These are phyloP conservation scores for Sternotherus odoratus DNA, from an alignment of 2,797 vertebrate species.

Conservation along the genomic window DNA sequence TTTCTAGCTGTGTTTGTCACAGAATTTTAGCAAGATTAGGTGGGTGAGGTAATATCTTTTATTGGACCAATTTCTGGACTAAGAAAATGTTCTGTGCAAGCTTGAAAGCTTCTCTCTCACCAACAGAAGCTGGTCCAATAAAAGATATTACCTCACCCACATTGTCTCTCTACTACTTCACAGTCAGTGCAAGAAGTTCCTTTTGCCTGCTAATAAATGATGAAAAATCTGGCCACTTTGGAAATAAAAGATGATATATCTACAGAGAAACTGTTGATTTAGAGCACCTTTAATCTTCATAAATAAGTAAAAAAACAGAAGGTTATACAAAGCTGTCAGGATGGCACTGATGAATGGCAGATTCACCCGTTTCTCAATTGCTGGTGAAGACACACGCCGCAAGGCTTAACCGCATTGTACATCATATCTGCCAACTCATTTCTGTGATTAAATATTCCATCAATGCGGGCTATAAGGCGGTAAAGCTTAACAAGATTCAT, in stretches of 20 bases:
- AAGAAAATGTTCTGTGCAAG: not conserved
- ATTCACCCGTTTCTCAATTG: conserved; percentile 80
- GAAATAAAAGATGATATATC: conserved; percentile 79
- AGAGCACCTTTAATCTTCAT: conserved; percentile 86
- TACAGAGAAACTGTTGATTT: conserved; percentile 81
- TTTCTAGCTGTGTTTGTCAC: not conserved
- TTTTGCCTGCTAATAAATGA: conserved; percentile 67
- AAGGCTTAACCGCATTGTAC: conserved; percentile 79
- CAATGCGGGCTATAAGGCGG: conserved; percentile 79
- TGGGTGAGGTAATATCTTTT: not conserved
- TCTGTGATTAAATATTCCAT: conserved; percentile 91
- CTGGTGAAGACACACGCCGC: conserved; percentile 74
- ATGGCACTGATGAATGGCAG: conserved; percentile 81
- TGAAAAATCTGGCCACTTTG: conserved; percentile 78
- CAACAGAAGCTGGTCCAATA: not conserved
- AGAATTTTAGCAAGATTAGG: not conserved
- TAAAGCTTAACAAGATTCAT: conserved; percentile 88
- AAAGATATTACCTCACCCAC: not conserved
- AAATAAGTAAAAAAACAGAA: conserved; percentile 82
- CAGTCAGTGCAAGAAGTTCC: conserved; percentile 26
- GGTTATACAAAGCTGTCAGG: conserved; percentile 84
- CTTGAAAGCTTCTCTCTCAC: not conserved
- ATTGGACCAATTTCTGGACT: no score
- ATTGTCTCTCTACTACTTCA: conserved; percentile 3
- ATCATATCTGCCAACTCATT: conserved; percentile 87